A percentile compares a stretch with the other conserved stretches of the same genome.
phyloP scores from a whole-genome alignment of 2,113 vertebrate species.

The Oenanthe melanoleuca region DNA sequence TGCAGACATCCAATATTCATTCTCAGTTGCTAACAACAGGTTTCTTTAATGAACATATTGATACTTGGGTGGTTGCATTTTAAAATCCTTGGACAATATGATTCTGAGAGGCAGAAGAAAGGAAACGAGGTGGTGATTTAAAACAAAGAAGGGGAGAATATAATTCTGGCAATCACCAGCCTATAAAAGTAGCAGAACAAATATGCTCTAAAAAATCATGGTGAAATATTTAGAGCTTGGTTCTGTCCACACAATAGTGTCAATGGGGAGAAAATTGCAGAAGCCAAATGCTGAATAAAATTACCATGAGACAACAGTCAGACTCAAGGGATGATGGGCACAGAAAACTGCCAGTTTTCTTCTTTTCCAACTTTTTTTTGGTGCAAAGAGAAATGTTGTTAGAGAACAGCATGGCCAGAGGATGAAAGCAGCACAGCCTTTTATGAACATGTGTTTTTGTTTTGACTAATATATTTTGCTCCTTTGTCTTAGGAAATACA shows the following conservation, averaged over 20 bases:
- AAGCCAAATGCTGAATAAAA: constrained; percentile 4
- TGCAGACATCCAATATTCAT: background rate
- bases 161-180: constrained; percentile 25
- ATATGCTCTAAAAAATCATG: background rate
- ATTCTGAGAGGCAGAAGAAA: constrained; percentile 6
- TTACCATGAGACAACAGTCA: background rate
- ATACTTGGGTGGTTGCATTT: background rate
- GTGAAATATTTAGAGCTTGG: constrained; percentile 37
- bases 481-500: constrained; percentile 59
- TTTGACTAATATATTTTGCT: constrained; percentile 48
- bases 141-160: background rate
- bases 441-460: constrained; percentile 39
- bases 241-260: constrained; percentile 28
- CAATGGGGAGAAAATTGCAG: constrained; percentile 12
- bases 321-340: background rate
- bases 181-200: constrained; percentile 18
- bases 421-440: background rate
- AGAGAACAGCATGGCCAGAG: background rate
- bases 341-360: background rate
- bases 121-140: background rate
- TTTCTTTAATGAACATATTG: background rate
- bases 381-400: background rate
- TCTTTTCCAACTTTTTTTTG: background rate
- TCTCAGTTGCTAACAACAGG: background rate
- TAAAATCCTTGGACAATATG: background rate